Base-by-base conservation (phyloP, 2,888 invertebrate species). In the Parelbella ahira region DNA sequence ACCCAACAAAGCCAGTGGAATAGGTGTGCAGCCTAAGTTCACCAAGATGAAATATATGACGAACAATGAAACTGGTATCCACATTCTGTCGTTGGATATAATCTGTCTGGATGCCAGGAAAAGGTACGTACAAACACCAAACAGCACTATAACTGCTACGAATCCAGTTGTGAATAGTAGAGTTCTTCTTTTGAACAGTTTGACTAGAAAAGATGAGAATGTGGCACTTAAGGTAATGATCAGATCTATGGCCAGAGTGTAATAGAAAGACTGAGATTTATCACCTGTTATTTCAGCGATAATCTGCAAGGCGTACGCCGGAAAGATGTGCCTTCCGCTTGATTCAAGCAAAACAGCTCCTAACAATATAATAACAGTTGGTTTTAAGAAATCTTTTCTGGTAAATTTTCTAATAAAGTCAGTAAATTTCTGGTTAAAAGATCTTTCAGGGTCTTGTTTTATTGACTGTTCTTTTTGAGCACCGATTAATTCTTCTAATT, bases 11-110 rank as follows among this genome's bases (percentile, higher is more conserved):
- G 69, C 67, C 7, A 76, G 44, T 1, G 81, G 70, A 37, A 81
- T 74, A 0, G 75, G 66, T 3, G 74, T 68, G 36, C 76, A 73
- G 1, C 80, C 82, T 9, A 80, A 61, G 48, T 79, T 82, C 0
- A 60, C 60, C 8, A 78, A 43, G 8, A 76, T 53, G 27, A 76
- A 75, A 45, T 68, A 80, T 0, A 62, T 11, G 0, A 60, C 55
- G 10, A 78, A 72, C 5, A 80, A 28, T 0, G 49, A 23, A 12
- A 71, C 44, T 0, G 75, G 62, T 36, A 78, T 53, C 62, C 63
- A 67, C 0, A 59, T 19, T 9, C 50, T 55, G 1, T 58, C 54
- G 3, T 56, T 58, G 0, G 70, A 44, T 7, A 75, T 52, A 0
- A 64, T 44, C 0, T 42, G 53, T 15, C 39, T 52, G 5, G 60